Conservation (phyloP, 1,140 invertebrate genomes). For the Bombus fervidus region DNA sequence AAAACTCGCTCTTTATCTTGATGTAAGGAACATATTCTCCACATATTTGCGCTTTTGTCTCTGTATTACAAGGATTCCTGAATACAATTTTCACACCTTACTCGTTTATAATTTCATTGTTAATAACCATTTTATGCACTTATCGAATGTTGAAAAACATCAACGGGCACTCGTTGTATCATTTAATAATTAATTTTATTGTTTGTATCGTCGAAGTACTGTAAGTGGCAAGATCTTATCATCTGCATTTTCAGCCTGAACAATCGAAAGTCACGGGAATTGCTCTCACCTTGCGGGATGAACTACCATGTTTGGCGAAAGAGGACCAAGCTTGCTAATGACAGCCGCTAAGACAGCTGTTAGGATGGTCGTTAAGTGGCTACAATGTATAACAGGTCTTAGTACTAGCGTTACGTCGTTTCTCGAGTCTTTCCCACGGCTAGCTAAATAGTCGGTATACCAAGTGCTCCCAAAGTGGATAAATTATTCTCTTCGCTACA, state of each 20-base stretch:
- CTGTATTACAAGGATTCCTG: background rate
- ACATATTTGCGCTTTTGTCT: background rate
- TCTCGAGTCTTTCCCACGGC: slow-evolving; percentile 49
- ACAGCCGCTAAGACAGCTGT: slow-evolving; percentile 38
- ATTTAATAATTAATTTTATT: too few species aligned
- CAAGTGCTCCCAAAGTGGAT: background rate
- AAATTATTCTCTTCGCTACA: slow-evolving; percentile 1
- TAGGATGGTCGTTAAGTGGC: slow-evolving; percentile 50
- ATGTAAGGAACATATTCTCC: background rate
- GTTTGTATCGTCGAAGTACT: too few species aligned
- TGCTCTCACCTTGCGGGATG: slow-evolving; percentile 28
- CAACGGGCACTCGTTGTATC: too few species aligned
- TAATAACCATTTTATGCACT: too few species aligned
- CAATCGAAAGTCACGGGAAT: slow-evolving; percentile 5
- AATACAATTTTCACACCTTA: too few species aligned
- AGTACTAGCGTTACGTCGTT: slow-evolving; percentile 31
- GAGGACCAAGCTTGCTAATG: slow-evolving; percentile 43
- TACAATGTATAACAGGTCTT: slow-evolving; percentile 46
- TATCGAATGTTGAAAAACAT: too few species aligned
- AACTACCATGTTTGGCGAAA: slow-evolving; percentile 37
- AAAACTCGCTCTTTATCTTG: background rate
- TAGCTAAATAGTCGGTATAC: slow-evolving; percentile 16
- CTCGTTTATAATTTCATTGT: too few species aligned
- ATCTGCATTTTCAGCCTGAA: too few species aligned
- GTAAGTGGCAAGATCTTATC: background rate